Conservation (phyloP, 2,888 invertebrate species). For the Achlya flavicornis region DNA sequence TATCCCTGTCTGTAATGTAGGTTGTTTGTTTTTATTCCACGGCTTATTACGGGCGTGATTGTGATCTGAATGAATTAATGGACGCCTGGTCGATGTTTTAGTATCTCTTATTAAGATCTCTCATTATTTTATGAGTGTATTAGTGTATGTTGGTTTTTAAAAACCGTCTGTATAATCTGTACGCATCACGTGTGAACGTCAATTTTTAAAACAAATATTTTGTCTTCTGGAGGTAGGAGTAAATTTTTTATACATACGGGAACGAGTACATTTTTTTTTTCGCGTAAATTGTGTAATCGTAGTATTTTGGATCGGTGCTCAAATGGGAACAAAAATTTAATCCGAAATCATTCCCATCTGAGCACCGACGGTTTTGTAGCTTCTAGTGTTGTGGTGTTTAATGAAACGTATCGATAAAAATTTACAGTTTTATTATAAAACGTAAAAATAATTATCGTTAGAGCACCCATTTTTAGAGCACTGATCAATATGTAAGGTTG, state of each 20-base stretch:
- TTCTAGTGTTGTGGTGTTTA: too few relatives aligned
- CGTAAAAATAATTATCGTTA: too few relatives aligned
- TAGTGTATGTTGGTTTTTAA: not conserved
- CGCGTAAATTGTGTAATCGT: too few relatives aligned
- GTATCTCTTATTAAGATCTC: constrained; percentile 26
- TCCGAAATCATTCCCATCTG: too few relatives aligned
- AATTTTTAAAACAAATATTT: not conserved
- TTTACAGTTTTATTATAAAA: too few relatives aligned
- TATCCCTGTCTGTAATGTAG: constrained; percentile 37
- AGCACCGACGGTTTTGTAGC: too few relatives aligned
- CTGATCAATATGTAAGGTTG: too few relatives aligned
- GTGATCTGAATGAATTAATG: constrained; percentile 52
- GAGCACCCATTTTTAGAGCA: too few relatives aligned
- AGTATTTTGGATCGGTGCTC: too few relatives aligned
- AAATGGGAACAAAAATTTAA: too few relatives aligned
- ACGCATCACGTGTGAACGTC: not conserved
- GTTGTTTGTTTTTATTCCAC: constrained; percentile 44
- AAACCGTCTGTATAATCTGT: not conserved
- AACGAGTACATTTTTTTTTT: too few relatives aligned
- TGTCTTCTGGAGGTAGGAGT: not conserved
- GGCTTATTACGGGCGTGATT: constrained; percentile 47
- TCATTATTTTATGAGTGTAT: constrained; percentile 11
- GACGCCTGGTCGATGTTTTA: constrained; percentile 35
- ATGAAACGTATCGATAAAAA: too few relatives aligned
- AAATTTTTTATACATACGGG: not conserved